phyloP scores from a whole-genome alignment of 2,888 invertebrate species.

The Entomobrya multifasciata region DNA sequence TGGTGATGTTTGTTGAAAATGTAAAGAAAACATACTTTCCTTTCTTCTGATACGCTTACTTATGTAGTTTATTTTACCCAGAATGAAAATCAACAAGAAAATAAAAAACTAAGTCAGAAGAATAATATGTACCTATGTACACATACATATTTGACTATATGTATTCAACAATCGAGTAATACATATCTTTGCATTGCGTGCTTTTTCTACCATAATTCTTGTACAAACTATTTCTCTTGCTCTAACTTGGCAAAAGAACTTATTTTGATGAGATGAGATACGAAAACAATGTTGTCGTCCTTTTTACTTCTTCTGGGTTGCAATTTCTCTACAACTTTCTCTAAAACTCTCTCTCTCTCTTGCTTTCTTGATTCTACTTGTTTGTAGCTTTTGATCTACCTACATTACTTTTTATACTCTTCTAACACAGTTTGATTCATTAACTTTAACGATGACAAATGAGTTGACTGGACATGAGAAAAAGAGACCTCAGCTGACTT shows the following conservation, averaged over 20 bases:
- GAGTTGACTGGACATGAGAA: conserved; percentile 58
- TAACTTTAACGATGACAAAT: conserved; percentile 69
- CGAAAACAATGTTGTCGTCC: not conserved
- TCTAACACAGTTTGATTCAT: conserved; percentile 66
- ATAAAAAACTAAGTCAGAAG: not conserved
- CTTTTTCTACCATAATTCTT: too few species aligned
- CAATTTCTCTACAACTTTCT: not conserved
- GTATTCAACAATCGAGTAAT: too few species aligned
- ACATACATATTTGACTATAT: too few species aligned
- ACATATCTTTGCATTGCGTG: too few species aligned
- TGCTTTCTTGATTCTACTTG: too few species aligned
- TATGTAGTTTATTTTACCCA: not conserved
- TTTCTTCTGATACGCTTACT: not conserved
- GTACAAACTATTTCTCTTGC: too few species aligned
- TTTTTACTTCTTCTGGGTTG: not conserved
- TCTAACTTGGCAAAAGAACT: too few species aligned
- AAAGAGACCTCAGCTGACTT: conserved; percentile 5
- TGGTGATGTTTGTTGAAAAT: conserved; percentile 9
- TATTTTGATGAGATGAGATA: too few species aligned
- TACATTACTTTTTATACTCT: not conserved
- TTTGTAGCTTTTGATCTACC: too few species aligned
- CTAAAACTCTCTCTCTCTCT: too few species aligned
- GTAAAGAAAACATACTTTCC: conserved; percentile 19
- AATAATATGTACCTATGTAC: too few species aligned
- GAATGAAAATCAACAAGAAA: not conserved